Evolutionary conservation across 2,888 invertebrate genomes (phyloP).

Genomic region (Netelia fuscicornis): DNA sequence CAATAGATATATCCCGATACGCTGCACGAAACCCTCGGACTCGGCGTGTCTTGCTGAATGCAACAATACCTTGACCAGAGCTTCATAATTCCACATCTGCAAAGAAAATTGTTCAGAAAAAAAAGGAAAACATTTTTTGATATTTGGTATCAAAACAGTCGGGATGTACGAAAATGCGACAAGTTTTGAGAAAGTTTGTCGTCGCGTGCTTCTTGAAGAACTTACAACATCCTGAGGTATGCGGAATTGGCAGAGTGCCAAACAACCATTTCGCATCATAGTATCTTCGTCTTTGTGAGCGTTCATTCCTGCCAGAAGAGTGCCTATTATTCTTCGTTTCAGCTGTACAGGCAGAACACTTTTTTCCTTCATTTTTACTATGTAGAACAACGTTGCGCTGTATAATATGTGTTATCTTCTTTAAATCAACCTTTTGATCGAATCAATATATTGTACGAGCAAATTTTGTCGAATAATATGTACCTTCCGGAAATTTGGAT

Average conservation of each 20-base stretch:
- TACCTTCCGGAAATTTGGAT: slow-evolving; percentile 97
- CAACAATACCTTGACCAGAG: slow-evolving; percentile 93
- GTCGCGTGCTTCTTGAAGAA: slow-evolving; percentile 71
- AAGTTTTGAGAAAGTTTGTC: background rate
- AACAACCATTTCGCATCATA: slow-evolving; percentile 98
- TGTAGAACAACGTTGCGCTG: slow-evolving; percentile 97
- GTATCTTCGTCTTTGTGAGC: slow-evolving; percentile 94
- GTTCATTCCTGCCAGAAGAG: slow-evolving; percentile 95
- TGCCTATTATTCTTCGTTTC: slow-evolving; percentile 92
- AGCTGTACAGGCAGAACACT: slow-evolving; percentile 90
- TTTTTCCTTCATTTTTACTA: slow-evolving; percentile 95
- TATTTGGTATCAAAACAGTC: background rate
- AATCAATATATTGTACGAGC: too few species aligned
- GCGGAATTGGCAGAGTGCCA: slow-evolving; percentile 97
- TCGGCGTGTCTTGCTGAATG: slow-evolving; percentile 93
- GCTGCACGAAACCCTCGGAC: slow-evolving; percentile 96
- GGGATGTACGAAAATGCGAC: slow-evolving; percentile 1
- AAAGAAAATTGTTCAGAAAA: slow-evolving; percentile 67
- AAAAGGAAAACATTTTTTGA: background rate
- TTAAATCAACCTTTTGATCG: too few species aligned
- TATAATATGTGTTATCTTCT: background rate
- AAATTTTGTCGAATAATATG: too few species aligned
- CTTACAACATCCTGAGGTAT: slow-evolving; percentile 97
- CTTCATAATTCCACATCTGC: slow-evolving; percentile 95
- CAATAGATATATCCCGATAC: slow-evolving; percentile 97